These are phyloP conservation scores for Temnothorax ravouxi DNA, from an alignment of 2,888 invertebrate genomes.

Conservation along the genomic window DNA sequence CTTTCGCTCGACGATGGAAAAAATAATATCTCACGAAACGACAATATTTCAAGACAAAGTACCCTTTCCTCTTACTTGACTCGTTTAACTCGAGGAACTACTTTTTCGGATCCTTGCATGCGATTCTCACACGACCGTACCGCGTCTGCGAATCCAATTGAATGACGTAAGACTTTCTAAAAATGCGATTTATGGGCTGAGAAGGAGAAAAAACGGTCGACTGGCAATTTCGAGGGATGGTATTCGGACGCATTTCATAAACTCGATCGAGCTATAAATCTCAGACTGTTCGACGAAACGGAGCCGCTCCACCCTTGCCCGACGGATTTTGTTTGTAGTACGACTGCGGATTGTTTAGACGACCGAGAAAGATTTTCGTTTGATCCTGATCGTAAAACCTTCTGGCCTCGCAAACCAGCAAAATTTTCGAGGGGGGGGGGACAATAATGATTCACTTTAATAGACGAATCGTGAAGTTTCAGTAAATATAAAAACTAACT, in stretches of 20 bases:
- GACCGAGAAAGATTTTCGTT: slow-evolving; percentile 41
- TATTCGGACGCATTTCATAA: slow-evolving; percentile 40
- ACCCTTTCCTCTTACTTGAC: background rate
- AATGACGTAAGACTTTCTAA: slow-evolving; percentile 56
- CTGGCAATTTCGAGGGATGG: slow-evolving; percentile 23
- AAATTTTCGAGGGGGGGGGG: background rate
- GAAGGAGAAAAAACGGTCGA: slow-evolving; percentile 39
- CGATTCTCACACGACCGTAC: background rate
- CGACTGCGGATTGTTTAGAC: slow-evolving; percentile 32
- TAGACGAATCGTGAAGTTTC: background rate
- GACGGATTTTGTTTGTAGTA: slow-evolving; percentile 44
- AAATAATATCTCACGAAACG: background rate
- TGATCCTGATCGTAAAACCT: slow-evolving; percentile 40
- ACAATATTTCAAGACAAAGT: background rate
- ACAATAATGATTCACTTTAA: background rate
- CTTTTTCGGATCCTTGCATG: background rate
- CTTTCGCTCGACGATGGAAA: background rate
- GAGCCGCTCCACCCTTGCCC: background rate
- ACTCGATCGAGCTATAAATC: slow-evolving; percentile 49
- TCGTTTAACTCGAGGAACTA: background rate
- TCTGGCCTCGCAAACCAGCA: background rate
- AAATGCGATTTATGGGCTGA: slow-evolving; percentile 50
- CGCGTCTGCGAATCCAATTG: slow-evolving; percentile 13
- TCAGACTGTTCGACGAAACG: slow-evolving; percentile 39
- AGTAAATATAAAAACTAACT: background rate